phyloP scores from a whole-genome alignment of 2,113 vertebrate species.

The Oplegnathus fasciatus region DNA sequence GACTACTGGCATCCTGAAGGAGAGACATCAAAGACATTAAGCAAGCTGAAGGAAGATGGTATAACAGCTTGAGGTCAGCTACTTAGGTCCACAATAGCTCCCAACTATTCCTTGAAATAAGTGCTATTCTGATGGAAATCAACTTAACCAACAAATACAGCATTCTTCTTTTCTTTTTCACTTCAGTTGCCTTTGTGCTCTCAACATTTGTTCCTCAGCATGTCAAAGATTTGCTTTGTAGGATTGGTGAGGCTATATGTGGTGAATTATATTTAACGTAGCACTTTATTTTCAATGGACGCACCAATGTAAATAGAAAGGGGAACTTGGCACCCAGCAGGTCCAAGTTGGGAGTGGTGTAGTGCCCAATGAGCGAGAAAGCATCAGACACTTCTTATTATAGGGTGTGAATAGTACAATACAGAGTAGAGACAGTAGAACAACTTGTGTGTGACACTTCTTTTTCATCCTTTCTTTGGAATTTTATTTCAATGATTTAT shows the following conservation, averaged over 20 bases:
- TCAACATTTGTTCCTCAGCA: neutral
- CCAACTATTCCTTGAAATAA: neutral
- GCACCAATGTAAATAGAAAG: neutral
- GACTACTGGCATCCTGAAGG: neutral
- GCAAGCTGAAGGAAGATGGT: neutral
- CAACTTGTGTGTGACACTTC: neutral
- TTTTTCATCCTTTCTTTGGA: neutral
- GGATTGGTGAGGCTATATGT: neutral
- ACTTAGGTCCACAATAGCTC: neutral
- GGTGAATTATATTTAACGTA: neutral
- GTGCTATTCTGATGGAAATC: neutral
- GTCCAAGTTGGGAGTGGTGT: neutral
- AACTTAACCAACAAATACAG: slow-evolving; percentile 6
- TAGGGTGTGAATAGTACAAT: neutral
- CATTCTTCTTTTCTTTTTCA: neutral
- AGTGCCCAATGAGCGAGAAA: neutral
- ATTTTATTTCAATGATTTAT: neutral
- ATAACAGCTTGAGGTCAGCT: slow-evolving; percentile 14
- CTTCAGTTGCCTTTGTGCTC: slow-evolving; percentile 17
- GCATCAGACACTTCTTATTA: neutral
- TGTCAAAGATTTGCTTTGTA: neutral
- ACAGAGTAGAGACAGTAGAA: neutral
- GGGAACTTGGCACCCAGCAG: neutral
- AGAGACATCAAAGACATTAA: slow-evolving; percentile 8
- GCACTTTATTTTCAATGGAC: neutral